Conservation (phyloP, 2,113 vertebrate genomes). For the Thunnus maccoyii region DNA sequence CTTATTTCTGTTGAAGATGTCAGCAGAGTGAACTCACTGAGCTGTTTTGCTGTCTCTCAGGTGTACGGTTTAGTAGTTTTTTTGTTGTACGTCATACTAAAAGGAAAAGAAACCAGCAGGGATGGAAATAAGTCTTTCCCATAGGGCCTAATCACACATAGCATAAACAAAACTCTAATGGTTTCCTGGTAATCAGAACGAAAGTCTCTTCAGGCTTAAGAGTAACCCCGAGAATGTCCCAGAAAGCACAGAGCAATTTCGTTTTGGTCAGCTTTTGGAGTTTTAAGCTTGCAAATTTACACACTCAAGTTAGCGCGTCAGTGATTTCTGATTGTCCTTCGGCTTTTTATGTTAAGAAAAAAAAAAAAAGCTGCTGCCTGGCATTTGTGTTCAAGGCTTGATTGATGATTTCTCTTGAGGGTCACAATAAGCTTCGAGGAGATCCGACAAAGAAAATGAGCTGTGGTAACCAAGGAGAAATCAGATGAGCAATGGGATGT, state of each 20-base stretch:
- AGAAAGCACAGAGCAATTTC: not conserved
- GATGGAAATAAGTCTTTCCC: slow-evolving; percentile 29
- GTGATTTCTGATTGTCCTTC: slow-evolving; percentile 15
- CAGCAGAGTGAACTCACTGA: not conserved
- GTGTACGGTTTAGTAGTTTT: not conserved
- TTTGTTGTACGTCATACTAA: slow-evolving; percentile 15
- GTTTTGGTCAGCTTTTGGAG: not conserved
- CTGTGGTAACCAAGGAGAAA: slow-evolving; percentile 19
- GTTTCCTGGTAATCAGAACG: slow-evolving; percentile 45
- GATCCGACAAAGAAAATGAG: slow-evolving; percentile 18
- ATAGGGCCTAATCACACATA: slow-evolving; percentile 29
- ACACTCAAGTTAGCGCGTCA: not conserved
- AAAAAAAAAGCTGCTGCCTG: not conserved
- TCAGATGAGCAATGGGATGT: slow-evolving; percentile 15
- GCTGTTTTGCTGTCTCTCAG: not conserved
- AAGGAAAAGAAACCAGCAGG: slow-evolving; percentile 29
- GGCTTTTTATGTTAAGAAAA: not conserved
- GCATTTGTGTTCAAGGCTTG: not conserved
- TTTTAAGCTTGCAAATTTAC: not conserved
- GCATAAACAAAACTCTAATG: slow-evolving; percentile 31
- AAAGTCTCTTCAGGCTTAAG: not conserved
- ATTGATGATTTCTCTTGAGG: slow-evolving; percentile 48
- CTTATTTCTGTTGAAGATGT: not conserved
- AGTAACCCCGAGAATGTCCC: not conserved
- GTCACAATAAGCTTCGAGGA: slow-evolving; percentile 2